phyloP scores from a whole-genome alignment of 2,888 invertebrate species.

The Protophormia terraenovae region DNA sequence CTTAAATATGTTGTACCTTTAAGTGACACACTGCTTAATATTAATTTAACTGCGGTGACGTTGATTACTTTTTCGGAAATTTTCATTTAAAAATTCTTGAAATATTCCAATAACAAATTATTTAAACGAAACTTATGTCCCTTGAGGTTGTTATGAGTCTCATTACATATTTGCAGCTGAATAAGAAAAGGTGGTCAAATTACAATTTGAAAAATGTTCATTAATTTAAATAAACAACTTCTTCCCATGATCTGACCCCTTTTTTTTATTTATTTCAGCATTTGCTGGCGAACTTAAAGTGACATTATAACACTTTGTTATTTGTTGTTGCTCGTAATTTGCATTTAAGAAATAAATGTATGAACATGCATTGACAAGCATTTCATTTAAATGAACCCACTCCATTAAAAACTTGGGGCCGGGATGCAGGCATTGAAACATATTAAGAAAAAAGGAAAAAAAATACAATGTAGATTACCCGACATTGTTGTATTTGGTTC shows the following conservation, averaged over 20 bases:
- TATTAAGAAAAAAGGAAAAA: background rate
- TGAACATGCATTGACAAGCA: slow-evolving; percentile 47
- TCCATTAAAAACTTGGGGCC: background rate
- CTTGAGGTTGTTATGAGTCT: background rate
- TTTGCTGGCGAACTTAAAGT: slow-evolving; percentile 10
- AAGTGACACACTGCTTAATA: too few relatives aligned
- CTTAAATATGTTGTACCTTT: too few relatives aligned
- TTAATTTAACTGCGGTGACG: too few relatives aligned
- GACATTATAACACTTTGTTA: slow-evolving; percentile 59
- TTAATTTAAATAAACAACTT: slow-evolving; percentile 48
- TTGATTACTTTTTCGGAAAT: too few relatives aligned
- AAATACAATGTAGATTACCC: background rate
- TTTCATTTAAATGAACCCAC: slow-evolving; percentile 58
- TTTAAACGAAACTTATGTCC: background rate
- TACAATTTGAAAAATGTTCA: slow-evolving; percentile 41
- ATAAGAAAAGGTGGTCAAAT: slow-evolving; percentile 26
- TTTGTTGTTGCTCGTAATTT: slow-evolving; percentile 19
- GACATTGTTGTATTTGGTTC: background rate
- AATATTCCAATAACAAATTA: background rate
- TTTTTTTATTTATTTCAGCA: slow-evolving; percentile 17
- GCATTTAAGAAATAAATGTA: slow-evolving; percentile 21
- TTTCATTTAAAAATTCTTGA: too few relatives aligned
- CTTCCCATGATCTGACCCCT: slow-evolving; percentile 46
- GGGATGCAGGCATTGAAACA: background rate
- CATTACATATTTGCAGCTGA: background rate